Evolutionary conservation across 1,140 invertebrate species (phyloP).

Genomic region (Drosophila kanapiae): DNA sequence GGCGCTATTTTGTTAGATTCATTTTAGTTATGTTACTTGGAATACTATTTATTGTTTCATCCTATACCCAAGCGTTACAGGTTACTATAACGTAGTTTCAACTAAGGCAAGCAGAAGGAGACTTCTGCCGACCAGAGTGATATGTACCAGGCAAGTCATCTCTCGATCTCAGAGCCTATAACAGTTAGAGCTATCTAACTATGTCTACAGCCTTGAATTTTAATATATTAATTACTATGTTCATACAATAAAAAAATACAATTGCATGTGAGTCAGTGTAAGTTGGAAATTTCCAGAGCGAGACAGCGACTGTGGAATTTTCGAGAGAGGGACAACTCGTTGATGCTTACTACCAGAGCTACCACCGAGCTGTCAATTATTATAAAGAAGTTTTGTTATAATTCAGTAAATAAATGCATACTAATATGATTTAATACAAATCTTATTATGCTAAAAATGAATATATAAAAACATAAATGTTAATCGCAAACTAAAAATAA

Average conservation of each 20-base stretch:
- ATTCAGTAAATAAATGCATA: neutral
- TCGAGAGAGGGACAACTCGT: neutral
- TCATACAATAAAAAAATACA: too few relatives aligned
- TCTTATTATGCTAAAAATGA: too few relatives aligned
- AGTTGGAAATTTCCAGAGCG: constrained; percentile 9
- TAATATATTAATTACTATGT: neutral
- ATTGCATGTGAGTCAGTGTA: constrained; percentile 10
- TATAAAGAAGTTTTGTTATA: neutral
- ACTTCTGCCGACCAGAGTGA: neutral
- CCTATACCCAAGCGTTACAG: too few relatives aligned
- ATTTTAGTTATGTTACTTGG: too few relatives aligned
- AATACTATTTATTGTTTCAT: too few relatives aligned
- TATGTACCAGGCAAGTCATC: neutral
- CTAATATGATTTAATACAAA: neutral
- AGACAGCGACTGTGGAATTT: neutral
- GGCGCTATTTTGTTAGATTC: too few relatives aligned
- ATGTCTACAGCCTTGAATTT: neutral
- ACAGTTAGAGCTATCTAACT: too few relatives aligned
- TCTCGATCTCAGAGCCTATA: too few relatives aligned
- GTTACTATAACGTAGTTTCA: too few relatives aligned
- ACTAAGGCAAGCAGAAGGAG: too few relatives aligned
- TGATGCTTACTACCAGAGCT: neutral
- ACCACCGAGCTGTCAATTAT: neutral
- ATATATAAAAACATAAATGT: neutral
- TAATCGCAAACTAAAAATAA: neutral